Percentiles rank a stretch among this genome's conserved stretches.
phyloP scores from a whole-genome alignment of 2,113 vertebrate species.

The Heptranchias perlo region DNA sequence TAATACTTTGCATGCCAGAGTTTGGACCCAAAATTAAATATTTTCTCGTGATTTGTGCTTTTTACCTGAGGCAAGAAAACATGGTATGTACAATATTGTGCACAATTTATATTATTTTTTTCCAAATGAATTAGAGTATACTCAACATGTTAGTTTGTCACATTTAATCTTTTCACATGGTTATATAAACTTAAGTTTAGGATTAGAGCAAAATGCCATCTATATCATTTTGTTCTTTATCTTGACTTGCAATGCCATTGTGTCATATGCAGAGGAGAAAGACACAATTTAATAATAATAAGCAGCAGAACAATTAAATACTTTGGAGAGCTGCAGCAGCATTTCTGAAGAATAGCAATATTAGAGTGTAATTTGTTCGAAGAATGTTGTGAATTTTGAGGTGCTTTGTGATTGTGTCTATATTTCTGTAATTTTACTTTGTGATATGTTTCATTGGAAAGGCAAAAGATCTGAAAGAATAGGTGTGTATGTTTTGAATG shows the following conservation, averaged over 20 bases:
- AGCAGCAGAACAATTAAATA: background rate
- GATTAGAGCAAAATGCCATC: background rate
- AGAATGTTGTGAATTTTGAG: background rate
- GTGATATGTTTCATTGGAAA: background rate
- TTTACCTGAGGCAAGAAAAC: background rate
- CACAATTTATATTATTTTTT: background rate
- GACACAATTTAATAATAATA: conserved; percentile 11
- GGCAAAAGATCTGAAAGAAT: background rate
- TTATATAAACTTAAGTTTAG: background rate
- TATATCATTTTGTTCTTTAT: background rate
- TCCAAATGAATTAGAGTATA: background rate
- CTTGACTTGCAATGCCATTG: background rate
- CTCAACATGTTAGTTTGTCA: background rate
- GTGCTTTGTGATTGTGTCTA: background rate
- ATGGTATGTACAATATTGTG: background rate
- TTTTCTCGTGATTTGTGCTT: conserved; percentile 18
- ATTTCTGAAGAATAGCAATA: conserved; percentile 15
- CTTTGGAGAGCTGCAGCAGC: background rate
- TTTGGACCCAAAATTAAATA: background rate
- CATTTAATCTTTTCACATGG: background rate
- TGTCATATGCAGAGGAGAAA: background rate
- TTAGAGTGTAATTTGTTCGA: background rate
- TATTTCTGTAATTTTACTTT: background rate
- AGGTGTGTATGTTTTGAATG: background rate
- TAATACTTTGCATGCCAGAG: background rate